Base-by-base conservation (phyloP, 2,888 invertebrate genomes). In the Scaptomyza tumidula region DNA sequence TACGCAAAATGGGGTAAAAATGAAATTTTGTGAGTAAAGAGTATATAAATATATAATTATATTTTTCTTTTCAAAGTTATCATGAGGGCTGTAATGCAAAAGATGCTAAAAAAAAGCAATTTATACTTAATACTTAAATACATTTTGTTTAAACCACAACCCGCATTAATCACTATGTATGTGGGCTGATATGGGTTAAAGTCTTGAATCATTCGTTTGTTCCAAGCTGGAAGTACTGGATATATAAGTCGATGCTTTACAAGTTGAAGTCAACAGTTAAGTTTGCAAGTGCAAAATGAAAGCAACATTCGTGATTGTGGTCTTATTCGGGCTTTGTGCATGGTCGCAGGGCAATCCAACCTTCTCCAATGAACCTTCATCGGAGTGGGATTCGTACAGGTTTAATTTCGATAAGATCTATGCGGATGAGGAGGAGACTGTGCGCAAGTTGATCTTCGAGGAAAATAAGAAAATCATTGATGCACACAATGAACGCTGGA, bases 331-430 rank as follows among this genome's bases (percentile, higher is more conserved):
- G 0, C 0, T 75, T 2, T 24, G 29, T 7, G 54, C 62, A 46
- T 55, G 45, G 6, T 7, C 58, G 1, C 19, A 35, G 24, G 69
- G 35, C 19, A 39, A 27, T 31, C 29, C 49, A 39, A 59, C 14
- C 11, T 14, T 10, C 39, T 9, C 19, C 13, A 67, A 45, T 10
- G 14, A 54, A 3, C 29, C 33, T 35, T 16, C 60, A 4, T 13
- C n/a, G n/a, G 43, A 52, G 1, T 72, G 72, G 72, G 44, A 56
- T 0, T 31, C 35, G 19, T 72, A 48, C 13, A 72, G 69, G 19
- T 0, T 7, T 3, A 39, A 75, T 1, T 69, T 62, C 10, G 37
- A 43, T 19, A 73, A 73, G 45, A 24, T 31, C 24, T 72, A 69
- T 35, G 27, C 62, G 31, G 27, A 53, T 9, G 49, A 63, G 6